phyloP scores from a whole-genome alignment of 1,140 invertebrate species.

The Drosophila ohnishii region DNA sequence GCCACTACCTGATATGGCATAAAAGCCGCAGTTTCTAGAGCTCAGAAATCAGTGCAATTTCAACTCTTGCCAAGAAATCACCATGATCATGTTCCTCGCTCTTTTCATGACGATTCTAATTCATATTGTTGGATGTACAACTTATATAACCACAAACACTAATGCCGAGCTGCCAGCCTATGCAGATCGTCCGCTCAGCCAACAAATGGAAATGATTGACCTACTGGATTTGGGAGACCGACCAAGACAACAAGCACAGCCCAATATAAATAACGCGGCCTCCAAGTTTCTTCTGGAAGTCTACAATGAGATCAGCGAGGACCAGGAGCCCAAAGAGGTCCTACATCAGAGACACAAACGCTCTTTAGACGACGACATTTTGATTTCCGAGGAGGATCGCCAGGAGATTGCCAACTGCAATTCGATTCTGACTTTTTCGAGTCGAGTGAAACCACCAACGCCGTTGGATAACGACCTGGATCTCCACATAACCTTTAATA shows the following conservation, averaged over 20 bases:
- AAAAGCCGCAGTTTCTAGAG: slow-evolving; percentile 3
- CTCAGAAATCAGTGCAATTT: slow-evolving; percentile 23
- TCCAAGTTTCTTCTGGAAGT: slow-evolving; percentile 77
- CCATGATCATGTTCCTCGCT: not conserved
- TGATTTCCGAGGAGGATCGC: slow-evolving; percentile 68
- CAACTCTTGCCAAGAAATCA: not conserved
- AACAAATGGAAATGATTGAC: slow-evolving; percentile 73
- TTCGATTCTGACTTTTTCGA: slow-evolving; percentile 74
- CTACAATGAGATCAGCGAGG: slow-evolving; percentile 76
- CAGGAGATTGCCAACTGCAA: slow-evolving; percentile 75
- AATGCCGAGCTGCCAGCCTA: slow-evolving; percentile 29
- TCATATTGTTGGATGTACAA: slow-evolving; percentile 15
- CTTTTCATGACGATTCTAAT: slow-evolving; percentile 13
- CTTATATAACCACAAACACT: slow-evolving; percentile 33
- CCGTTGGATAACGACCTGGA: slow-evolving; percentile 16
- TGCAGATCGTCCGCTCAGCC: slow-evolving; percentile 16
- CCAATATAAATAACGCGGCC: slow-evolving; percentile 61
- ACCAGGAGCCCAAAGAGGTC: slow-evolving; percentile 62
- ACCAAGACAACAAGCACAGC: slow-evolving; percentile 33
- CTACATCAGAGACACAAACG: slow-evolving; percentile 66
- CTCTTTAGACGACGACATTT: slow-evolving; percentile 62
- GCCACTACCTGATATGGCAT: slow-evolving; percentile 46
- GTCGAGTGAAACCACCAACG: slow-evolving; percentile 29
- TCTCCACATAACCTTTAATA: slow-evolving; percentile 66
- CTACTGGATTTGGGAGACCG: slow-evolving; percentile 63